A percentile compares a stretch with the other conserved stretches of the same genome.
phyloP scores from a whole-genome alignment of 2,113 vertebrate species.

The Calypte anna region DNA sequence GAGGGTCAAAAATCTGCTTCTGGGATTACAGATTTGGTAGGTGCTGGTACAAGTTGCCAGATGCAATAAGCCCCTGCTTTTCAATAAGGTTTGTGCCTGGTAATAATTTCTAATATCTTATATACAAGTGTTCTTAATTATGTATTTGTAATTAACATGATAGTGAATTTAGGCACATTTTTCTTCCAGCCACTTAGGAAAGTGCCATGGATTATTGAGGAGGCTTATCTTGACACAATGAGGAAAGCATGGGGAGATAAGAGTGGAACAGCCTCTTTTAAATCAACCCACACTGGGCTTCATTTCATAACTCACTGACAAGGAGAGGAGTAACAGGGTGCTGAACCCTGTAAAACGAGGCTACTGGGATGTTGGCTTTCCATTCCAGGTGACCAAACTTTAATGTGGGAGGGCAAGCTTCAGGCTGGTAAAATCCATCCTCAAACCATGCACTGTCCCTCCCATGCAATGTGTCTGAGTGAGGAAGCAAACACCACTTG shows the following conservation, averaged over 20 bases:
- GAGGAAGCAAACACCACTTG: accelerated
- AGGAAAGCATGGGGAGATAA: neutral
- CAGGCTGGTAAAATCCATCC: neutral
- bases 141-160: neutral
- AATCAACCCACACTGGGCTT: neutral
- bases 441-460: neutral
- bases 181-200: neutral
- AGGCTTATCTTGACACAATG: neutral
- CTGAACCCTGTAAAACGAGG: neutral
- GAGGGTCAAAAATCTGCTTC: neutral
- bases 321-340: neutral
- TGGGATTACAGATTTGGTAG: neutral
- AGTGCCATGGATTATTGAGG: neutral
- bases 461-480: accelerated
- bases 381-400: neutral
- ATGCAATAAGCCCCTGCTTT: neutral
- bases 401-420: neutral
- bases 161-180: neutral
- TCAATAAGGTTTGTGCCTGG: neutral
- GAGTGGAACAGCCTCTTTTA: neutral
- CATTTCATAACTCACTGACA: neutral
- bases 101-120: neutral
- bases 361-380: neutral
- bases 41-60: neutral
- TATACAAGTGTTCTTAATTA: neutral